Evolutionary conservation across 2,113 vertebrate genomes (phyloP).

Genomic region (Ancistrus triradiatus): DNA sequence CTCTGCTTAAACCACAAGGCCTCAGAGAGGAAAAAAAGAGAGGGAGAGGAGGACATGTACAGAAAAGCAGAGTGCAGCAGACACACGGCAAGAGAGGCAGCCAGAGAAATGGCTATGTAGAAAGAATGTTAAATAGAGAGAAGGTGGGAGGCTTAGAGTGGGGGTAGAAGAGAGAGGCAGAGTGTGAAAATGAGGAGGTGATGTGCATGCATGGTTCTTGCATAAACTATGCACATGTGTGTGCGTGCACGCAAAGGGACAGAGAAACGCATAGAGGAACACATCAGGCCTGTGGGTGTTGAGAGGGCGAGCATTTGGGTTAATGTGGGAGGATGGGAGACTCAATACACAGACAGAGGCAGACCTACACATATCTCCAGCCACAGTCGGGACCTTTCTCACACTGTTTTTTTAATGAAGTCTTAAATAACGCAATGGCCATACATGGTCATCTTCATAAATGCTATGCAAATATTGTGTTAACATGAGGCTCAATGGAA

Average conservation of each 20-base stretch:
- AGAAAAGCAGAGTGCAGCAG: background rate
- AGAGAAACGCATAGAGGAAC: slow-evolving; percentile 1
- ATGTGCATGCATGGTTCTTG: slow-evolving; percentile 29
- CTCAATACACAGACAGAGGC: slow-evolving; percentile 12
- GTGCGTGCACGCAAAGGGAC: slow-evolving; percentile 4
- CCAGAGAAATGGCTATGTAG: slow-evolving; percentile 14
- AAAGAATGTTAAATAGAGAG: slow-evolving; percentile 15
- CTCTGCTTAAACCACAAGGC: slow-evolving; percentile 30
- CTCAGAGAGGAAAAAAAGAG: slow-evolving; percentile 20
- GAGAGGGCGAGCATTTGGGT: slow-evolving; percentile 25
- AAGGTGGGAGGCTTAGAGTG: slow-evolving; percentile 35
- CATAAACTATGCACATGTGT: background rate
- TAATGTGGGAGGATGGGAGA: slow-evolving; percentile 24
- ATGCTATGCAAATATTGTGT: no score
- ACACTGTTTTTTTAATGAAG: no score
- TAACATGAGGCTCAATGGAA: no score
- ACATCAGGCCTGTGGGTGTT: slow-evolving; percentile 12
- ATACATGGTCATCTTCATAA: background rate
- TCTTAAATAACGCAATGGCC: no score
- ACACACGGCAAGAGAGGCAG: background rate
- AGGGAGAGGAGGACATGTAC: slow-evolving; percentile 14
- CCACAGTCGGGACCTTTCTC: no score
- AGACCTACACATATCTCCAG: slow-evolving; percentile 8
- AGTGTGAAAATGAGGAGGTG: slow-evolving; percentile 39
- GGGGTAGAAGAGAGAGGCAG: slow-evolving; percentile 35